Conservation (phyloP, 2,113 vertebrate species). For the Nanorana parkeri region DNA sequence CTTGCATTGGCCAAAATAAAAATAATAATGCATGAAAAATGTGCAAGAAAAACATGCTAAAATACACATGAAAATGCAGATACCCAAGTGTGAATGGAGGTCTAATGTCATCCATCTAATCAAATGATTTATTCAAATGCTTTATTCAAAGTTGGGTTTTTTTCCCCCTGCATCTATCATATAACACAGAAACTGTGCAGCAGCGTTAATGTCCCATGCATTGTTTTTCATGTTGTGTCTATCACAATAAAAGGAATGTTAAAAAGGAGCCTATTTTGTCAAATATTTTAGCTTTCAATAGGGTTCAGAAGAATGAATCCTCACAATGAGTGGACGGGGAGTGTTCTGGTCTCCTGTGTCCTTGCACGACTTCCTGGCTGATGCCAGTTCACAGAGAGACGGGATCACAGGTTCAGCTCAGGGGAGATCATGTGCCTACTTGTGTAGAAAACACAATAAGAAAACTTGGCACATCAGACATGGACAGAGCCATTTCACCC, state of each 20-base stretch:
- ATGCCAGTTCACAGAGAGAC: slow-evolving; percentile 35
- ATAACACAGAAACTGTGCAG: too few relatives aligned
- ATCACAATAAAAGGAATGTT: neutral
- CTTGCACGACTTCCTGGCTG: slow-evolving; percentile 44
- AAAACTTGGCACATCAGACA: slow-evolving; percentile 23
- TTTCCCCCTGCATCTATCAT: too few relatives aligned
- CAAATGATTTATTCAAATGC: too few relatives aligned
- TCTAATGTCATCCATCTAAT: too few relatives aligned
- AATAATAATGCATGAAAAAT: too few relatives aligned
- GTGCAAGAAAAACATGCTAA: too few relatives aligned
- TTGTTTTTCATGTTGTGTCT: neutral
- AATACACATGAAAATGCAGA: too few relatives aligned
- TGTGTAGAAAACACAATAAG: slow-evolving; percentile 43
- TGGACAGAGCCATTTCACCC: slow-evolving; percentile 12
- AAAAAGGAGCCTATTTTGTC: neutral
- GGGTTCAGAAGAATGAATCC: neutral
- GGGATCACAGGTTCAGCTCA: slow-evolving; percentile 23
- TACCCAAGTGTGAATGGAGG: too few relatives aligned
- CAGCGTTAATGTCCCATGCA: too few relatives aligned
- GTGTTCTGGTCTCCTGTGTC: slow-evolving; percentile 4
- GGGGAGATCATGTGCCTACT: slow-evolving; percentile 46
- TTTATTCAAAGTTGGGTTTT: too few relatives aligned
- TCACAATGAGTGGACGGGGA: neutral
- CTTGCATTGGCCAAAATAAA: too few relatives aligned
- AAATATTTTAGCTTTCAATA: neutral